Base-by-base conservation (phyloP, 2,113 vertebrate genomes). In the Balaeniceps rex region DNA sequence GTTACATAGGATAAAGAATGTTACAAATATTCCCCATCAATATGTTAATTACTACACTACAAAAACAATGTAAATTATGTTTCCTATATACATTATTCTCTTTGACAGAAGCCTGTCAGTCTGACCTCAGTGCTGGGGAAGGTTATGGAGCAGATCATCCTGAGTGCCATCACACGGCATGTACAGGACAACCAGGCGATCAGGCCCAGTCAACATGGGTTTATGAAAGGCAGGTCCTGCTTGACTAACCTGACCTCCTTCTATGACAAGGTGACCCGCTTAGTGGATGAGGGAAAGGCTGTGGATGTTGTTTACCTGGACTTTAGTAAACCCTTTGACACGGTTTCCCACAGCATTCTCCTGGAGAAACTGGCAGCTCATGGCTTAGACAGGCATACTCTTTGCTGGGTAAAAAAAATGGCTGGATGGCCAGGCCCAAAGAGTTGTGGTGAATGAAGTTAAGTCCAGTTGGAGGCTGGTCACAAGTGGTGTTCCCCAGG, bases 381-480 rank as follows among this genome's bases (percentile, higher is more conserved):
- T 29, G 40, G n/a, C 78, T 49, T 72, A 12, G 23, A 52, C 2
- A 4, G 34, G 16, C 4, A 2, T 54, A 29, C 4, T 10, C 57
- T 80, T 83, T 2, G 3, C 31, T 58, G 36, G 23, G 12, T 58
- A 52, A 80, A 68, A 64, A 47, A 29, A 16, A n/a, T n/a, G 40
- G 15, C 38, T 51, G 44, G 14, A 24, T 34, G 44, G 19, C 28
- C 0, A 0, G 5, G 24, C 42, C 14, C 42, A 68, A 26, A 74
- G 11, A 57, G 26, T 47, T 40, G 40, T 40, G 40, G 40, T 40
- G 40, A 40, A 40, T 40, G 40, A 12, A 40, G 40, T 40, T 40
- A 40, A 40, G 12, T 40, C 40, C 75, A 88, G 14, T 0, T 51
- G 54, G 31, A 2, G 8, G 38, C 10, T 0, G 0, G 1, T 42